Evolutionary conservation across 2,888 invertebrate genomes (phyloP).

Genomic region (Meta bourneti): DNA sequence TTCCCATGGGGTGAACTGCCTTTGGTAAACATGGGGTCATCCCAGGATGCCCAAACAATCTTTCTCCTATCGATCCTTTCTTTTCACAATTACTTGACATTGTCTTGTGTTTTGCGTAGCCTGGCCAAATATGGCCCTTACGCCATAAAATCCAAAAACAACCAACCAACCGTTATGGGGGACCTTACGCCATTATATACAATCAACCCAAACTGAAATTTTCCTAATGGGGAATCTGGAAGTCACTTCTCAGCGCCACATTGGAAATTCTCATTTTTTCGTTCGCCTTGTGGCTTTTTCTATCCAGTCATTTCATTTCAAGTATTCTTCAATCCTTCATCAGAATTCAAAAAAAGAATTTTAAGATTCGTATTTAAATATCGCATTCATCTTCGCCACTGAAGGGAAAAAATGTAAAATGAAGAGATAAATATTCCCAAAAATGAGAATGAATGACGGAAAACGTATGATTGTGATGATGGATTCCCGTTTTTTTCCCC

Average conservation of each 20-base stretch:
- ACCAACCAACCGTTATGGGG: no score
- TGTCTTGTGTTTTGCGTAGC: no score
- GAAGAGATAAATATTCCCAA: background rate
- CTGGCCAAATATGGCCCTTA: no score
- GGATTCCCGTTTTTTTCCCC: background rate
- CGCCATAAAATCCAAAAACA: no score
- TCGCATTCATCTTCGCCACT: background rate
- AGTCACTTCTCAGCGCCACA: background rate
- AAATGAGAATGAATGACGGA: background rate
- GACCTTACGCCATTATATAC: no score
- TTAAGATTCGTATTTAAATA: background rate
- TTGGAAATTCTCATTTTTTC: background rate
- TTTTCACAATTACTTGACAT: no score
- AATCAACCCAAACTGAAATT: background rate
- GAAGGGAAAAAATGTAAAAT: background rate
- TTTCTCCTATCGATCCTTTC: no score
- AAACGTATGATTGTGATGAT: constrained; percentile 14
- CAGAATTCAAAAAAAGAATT: background rate
- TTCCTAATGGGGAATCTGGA: background rate
- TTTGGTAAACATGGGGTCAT: no score
- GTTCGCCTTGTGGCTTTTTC: background rate
- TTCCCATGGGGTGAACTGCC: no score
- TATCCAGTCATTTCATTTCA: background rate
- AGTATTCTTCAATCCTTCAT: background rate
- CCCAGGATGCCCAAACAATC: no score